A percentile compares a stretch with the other conserved stretches of the same genome.
Conservation (phyloP, 2,113 vertebrate genomes). For the Ochotona curzoniae region DNA sequence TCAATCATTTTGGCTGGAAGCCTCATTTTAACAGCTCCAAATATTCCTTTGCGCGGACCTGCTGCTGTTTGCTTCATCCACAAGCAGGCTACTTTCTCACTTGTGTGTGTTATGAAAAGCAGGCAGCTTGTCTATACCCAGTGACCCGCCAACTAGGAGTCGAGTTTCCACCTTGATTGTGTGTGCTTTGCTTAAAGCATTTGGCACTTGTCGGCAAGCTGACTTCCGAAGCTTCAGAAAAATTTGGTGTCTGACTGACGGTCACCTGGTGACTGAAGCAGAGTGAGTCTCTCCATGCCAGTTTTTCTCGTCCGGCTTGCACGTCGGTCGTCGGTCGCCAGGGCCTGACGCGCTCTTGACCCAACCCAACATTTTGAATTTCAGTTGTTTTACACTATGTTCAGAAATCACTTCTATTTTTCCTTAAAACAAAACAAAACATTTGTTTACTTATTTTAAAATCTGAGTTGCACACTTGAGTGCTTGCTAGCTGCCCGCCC, state of each 20-base stretch:
- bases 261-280: neutral
- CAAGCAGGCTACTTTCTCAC: neutral
- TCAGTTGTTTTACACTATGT: neutral
- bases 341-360: neutral
- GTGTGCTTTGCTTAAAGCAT: neutral
- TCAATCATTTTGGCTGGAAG: neutral
- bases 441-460: no score
- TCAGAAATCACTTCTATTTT: no score
- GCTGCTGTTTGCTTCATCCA: neutral
- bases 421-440: no score
- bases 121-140: neutral
- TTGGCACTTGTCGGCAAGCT: neutral
- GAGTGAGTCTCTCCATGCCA: neutral
- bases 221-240: neutral
- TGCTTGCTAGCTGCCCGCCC: neutral
- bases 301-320: neutral
- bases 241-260: neutral
- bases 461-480: no score
- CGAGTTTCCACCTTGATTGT: neutral
- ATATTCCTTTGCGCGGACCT: no score
- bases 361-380: neutral
- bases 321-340: neutral
- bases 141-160: fast-evolving
- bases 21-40: neutral
- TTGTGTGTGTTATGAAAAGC: neutral